These are phyloP conservation scores for Drosophila bipectinata DNA, from an alignment of 1,140 invertebrate species.

Conservation along the genomic window DNA sequence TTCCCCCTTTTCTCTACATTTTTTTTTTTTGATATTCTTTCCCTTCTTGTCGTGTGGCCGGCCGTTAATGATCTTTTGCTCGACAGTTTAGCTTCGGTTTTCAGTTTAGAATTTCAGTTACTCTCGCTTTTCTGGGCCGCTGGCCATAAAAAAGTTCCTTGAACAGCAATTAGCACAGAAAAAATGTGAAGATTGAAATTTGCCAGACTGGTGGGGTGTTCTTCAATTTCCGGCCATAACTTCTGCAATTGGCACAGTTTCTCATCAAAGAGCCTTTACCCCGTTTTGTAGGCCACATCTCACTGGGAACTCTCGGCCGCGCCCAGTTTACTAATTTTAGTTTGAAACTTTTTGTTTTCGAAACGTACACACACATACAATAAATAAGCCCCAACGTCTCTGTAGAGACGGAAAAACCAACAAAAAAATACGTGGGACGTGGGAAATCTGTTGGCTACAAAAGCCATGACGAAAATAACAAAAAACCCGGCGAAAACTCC, in stretches of 20 bases:
- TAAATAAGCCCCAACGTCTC: slow-evolving; percentile 69
- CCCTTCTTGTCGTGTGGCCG: slow-evolving; percentile 16
- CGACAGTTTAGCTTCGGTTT: slow-evolving; percentile 50
- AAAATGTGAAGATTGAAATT: slow-evolving; percentile 38
- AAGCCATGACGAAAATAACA: slow-evolving; percentile 55
- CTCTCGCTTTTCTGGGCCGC: slow-evolving; percentile 22
- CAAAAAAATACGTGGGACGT: slow-evolving; percentile 59
- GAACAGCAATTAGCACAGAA: slow-evolving; percentile 30
- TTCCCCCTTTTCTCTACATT: slow-evolving; percentile 1
- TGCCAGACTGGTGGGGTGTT: slow-evolving; percentile 16
- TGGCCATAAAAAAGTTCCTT: slow-evolving; percentile 14
- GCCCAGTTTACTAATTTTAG: slow-evolving; percentile 58
- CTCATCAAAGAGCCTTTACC: slow-evolving; percentile 10
- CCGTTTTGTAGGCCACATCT: slow-evolving; percentile 46
- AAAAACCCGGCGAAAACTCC: slow-evolving; percentile 17
- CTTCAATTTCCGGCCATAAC: slow-evolving; percentile 52
- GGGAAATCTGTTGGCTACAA: slow-evolving; percentile 68
- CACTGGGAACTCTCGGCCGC: slow-evolving; percentile 38
- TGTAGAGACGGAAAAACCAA: slow-evolving; percentile 47
- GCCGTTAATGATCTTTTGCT: slow-evolving; percentile 66
- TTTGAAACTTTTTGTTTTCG: slow-evolving; percentile 62
- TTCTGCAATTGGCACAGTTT: slow-evolving; percentile 71
- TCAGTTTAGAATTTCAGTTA: slow-evolving; percentile 15
- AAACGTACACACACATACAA: slow-evolving; percentile 44
- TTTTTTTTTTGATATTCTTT: slow-evolving; percentile 1